Percentiles rank a stretch among this genome's conserved stretches.
These are phyloP conservation scores for Matsumyia berberina DNA, from an alignment of 2,888 invertebrate genomes.

Conservation along the genomic window DNA sequence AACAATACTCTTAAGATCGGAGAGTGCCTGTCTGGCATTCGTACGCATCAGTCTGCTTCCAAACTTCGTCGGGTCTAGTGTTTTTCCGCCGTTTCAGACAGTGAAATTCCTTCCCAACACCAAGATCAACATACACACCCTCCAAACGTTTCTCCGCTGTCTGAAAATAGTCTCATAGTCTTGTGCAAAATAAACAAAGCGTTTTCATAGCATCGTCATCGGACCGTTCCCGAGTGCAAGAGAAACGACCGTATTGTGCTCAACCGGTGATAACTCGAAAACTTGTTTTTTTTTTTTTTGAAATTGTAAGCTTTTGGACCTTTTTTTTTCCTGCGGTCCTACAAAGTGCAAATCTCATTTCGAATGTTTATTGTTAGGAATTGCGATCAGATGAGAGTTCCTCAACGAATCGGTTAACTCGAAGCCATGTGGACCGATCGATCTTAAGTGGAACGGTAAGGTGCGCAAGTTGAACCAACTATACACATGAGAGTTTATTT, in stretches of 20 bases:
- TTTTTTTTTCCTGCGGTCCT: conserved; percentile 18
- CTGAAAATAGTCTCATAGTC: conserved; percentile 70
- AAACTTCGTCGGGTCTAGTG: conserved; percentile 72
- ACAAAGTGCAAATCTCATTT: conserved; percentile 43
- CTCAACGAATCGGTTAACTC: conserved; percentile 47
- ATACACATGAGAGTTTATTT: conserved; percentile 65
- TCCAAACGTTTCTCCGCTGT: conserved; percentile 25
- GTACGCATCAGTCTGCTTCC: conserved; percentile 72
- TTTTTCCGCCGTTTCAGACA: conserved; percentile 39
- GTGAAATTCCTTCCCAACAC: conserved; percentile 47
- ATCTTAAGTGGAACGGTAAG: conserved; percentile 53
- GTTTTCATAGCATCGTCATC: conserved; percentile 28
- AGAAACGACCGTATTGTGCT: conserved; percentile 37
- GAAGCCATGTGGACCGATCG: conserved; percentile 47
- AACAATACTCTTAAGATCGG: conserved; percentile 57
- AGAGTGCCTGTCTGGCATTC: conserved; percentile 64
- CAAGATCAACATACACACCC: conserved; percentile 41
- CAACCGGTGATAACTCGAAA: conserved; percentile 23
- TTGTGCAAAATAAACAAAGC: conserved; percentile 68
- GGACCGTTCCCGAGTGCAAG: conserved; percentile 43
- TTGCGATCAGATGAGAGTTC: conserved; percentile 26
- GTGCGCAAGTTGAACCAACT: conserved; percentile 41
- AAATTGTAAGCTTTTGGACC: conserved; percentile 1
- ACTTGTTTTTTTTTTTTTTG: conserved; percentile 14
- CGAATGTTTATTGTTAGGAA: conserved; percentile 31